Conservation (phyloP, 2,113 vertebrate genomes). For the Ctenomys sociabilis region DNA sequence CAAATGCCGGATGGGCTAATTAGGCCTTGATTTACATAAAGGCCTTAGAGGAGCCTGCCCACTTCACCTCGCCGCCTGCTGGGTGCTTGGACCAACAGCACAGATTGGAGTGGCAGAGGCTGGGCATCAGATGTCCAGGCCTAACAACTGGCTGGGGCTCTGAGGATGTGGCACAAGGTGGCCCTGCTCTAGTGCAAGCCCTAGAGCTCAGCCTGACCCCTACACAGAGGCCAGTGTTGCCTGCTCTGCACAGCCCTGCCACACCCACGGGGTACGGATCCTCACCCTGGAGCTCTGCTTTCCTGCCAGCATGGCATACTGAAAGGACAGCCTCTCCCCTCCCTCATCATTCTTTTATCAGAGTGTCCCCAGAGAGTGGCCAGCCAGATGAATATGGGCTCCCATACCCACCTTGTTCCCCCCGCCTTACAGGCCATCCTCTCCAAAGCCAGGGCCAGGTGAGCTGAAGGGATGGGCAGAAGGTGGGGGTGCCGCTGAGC, state of each 20-base stretch:
- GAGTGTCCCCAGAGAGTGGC: neutral
- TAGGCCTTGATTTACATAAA: slow-evolving; percentile 91
- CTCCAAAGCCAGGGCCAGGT: neutral
- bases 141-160: neutral
- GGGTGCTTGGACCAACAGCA: neutral
- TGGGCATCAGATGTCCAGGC: neutral
- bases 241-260: no score
- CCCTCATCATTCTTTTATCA: neutral
- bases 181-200: no score
- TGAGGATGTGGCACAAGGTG: neutral
- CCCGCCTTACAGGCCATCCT: fast-evolving
- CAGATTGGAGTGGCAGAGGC: neutral
- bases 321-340: fast-evolving
- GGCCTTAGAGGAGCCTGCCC: neutral
- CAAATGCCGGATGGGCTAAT: slow-evolving; percentile 87
- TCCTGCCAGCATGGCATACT: neutral
- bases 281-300: fast-evolving
- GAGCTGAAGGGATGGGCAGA: neutral
- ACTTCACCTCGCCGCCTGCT: neutral
- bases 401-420: neutral
- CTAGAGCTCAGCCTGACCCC: neutral
- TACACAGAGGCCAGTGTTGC: fast-evolving
- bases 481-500: neutral
- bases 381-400: neutral
- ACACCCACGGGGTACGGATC: fast-evolving